Base-by-base conservation (phyloP, 1,140 invertebrate genomes). In the Conopomorpha cramerella region DNA sequence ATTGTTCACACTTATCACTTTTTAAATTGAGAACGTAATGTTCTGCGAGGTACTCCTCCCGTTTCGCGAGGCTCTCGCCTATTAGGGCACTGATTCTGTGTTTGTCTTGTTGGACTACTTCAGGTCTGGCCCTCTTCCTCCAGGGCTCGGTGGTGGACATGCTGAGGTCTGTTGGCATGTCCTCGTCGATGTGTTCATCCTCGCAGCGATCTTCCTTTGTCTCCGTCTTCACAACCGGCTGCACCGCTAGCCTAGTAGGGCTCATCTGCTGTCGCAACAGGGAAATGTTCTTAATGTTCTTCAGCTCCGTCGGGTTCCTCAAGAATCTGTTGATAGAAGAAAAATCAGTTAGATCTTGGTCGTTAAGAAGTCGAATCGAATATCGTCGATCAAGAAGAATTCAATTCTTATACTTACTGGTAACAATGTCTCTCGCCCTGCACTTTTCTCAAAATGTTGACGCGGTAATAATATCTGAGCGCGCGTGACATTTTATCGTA, bases 401-500 rank as follows among this genome's bases (percentile, higher is more conserved):
- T 25, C 8, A 38, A 30, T 29, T 33, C 30, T 34, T 23, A 49
- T 60, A 87, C 89, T 89, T 82, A 94, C 90, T 95, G 93, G 80
- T 96, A 96, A 79, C 93, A 96, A 74, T 96, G 92, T 40, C 95
- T 81, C 78, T 98, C 96, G 38, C 96, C 96, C 71, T 97, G 95
- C 12, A 98, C 95, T 81, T 99, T 99, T 39, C 93, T 86, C 46
- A 99, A 80, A 47, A 99, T 99, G 67, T 97, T 96, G 29, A 98
- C 96, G 58, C 96, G 87, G 77, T 98, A 99, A 63, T 99, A 99
- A 68, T 98, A 99, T 45, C 97, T 84, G 8, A 99, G 81, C 32
- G 96, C 96, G 49, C 97, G 82, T 30, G 94, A 97, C 92, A 99
- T 97, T 78, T 99, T 99, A 71, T 99, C 96, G 71, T 99, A 99